Percentiles rank a stretch among this genome's conserved stretches.
phyloP scores from a whole-genome alignment of 2,888 invertebrate species.

The Agrotis clavis region DNA sequence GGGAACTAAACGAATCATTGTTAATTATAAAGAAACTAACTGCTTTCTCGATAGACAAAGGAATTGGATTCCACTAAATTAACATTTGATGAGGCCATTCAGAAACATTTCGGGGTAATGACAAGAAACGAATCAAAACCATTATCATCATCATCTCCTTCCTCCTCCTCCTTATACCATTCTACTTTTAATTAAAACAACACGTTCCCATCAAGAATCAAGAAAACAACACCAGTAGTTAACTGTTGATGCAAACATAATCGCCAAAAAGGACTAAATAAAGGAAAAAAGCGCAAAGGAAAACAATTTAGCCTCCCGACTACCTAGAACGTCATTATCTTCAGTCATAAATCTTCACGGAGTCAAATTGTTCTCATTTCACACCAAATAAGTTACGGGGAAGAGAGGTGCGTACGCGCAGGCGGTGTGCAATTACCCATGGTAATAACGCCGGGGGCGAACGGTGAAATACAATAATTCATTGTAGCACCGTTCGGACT shows the following conservation, averaged over 20 bases:
- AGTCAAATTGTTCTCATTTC: slow-evolving; percentile 87
- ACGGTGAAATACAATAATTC: slow-evolving; percentile 65
- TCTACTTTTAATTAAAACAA: too few species aligned
- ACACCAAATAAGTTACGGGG: slow-evolving; percentile 87
- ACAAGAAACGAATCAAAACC: slow-evolving; percentile 2
- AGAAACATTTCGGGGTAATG: background rate
- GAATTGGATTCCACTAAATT: slow-evolving; percentile 50
- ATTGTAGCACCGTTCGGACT: slow-evolving; percentile 62
- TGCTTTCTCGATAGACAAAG: slow-evolving; percentile 52
- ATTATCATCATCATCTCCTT: too few species aligned
- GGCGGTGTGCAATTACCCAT: slow-evolving; percentile 78
- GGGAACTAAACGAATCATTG: slow-evolving; percentile 47
- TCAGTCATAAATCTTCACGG: slow-evolving; percentile 81
- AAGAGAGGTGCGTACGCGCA: slow-evolving; percentile 67
- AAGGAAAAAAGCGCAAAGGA: slow-evolving; percentile 35
- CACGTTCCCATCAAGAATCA: too few species aligned
- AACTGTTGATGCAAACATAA: slow-evolving; percentile 23
- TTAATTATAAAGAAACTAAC: slow-evolving; percentile 52
- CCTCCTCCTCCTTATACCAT: too few species aligned
- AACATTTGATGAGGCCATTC: slow-evolving; percentile 36
- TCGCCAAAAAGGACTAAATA: slow-evolving; percentile 19
- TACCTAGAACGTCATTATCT: slow-evolving; percentile 79
- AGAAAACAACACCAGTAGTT: slow-evolving; percentile 34
- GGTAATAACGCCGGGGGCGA: slow-evolving; percentile 73
- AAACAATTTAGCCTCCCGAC: slow-evolving; percentile 66